Evolutionary conservation across 2,113 vertebrate species (phyloP).

Genomic region (Arothron firmamentum): DNA sequence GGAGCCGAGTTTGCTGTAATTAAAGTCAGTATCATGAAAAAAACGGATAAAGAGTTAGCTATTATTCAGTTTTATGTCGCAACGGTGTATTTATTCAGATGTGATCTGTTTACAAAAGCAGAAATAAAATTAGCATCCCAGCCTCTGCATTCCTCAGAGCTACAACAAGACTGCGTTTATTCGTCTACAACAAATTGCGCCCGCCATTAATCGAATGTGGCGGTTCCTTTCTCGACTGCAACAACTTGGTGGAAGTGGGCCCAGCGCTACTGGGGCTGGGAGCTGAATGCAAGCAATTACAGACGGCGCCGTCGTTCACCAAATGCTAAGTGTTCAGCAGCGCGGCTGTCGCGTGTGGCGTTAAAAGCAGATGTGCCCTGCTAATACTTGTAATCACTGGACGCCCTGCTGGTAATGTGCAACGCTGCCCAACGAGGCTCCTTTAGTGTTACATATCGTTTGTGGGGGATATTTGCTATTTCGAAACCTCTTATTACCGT

Average conservation of each 20-base stretch:
- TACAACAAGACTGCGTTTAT: background rate
- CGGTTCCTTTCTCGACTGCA: constrained; percentile 1
- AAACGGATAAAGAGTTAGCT: too few species aligned
- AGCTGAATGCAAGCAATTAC: constrained; percentile 39
- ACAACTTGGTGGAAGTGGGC: background rate
- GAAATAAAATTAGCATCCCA: background rate
- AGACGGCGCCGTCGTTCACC: constrained; percentile 10
- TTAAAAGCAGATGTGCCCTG: constrained; percentile 13
- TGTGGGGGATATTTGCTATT: too few species aligned
- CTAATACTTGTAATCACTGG: constrained; percentile 13
- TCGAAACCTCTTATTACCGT: too few species aligned
- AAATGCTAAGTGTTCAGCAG: constrained; percentile 10
- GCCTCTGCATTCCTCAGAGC: background rate
- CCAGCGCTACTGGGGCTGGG: background rate
- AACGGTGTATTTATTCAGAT: constrained; percentile 3
- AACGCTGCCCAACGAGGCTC: constrained; percentile 13
- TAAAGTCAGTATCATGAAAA: background rate
- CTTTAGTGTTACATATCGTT: background rate
- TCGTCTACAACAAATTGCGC: constrained; percentile 1
- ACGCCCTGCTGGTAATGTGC: constrained; percentile 8
- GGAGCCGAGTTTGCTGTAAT: constrained; percentile 14
- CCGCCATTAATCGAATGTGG: background rate
- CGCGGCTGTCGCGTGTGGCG: background rate
- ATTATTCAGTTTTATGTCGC: background rate
- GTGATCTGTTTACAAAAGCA: background rate